phyloP scores from a whole-genome alignment of 2,888 invertebrate genomes.

The Entomobrya multifasciata region DNA sequence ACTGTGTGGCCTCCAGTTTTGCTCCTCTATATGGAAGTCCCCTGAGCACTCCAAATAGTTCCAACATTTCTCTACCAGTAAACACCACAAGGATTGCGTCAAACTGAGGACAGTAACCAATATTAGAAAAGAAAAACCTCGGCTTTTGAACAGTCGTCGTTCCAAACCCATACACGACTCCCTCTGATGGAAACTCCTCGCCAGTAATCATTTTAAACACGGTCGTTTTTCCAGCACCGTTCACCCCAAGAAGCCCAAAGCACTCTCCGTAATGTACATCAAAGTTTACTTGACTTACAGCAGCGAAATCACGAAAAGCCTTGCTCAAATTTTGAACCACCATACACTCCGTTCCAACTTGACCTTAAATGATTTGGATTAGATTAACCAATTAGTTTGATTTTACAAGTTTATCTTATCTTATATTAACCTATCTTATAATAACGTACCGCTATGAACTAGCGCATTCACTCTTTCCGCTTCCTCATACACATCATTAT shows the following conservation, averaged over 20 bases:
- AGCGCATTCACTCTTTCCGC: neutral
- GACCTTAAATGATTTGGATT: neutral
- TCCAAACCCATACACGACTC: slow-evolving; percentile 80
- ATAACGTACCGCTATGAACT: slow-evolving; percentile 6
- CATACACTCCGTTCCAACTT: slow-evolving; percentile 1
- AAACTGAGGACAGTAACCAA: slow-evolving; percentile 96
- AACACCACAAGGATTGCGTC: slow-evolving; percentile 90
- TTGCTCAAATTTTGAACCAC: slow-evolving; percentile 55
- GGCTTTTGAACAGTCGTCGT: neutral
- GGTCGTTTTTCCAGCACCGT: slow-evolving; percentile 82
- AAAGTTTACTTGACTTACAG: neutral
- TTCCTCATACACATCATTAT: slow-evolving; percentile 28
- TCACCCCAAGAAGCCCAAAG: slow-evolving; percentile 81
- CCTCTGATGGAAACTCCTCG: slow-evolving; percentile 81
- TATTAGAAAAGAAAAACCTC: no score
- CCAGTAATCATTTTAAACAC: slow-evolving; percentile 84
- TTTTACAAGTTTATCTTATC: no score
- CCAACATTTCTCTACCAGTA: slow-evolving; percentile 88
- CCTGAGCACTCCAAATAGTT: slow-evolving; percentile 87
- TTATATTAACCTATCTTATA: neutral
- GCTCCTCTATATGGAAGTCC: slow-evolving; percentile 84
- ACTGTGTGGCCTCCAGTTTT: slow-evolving; percentile 69
- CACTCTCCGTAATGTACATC: slow-evolving; percentile 5
- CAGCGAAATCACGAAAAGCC: neutral
- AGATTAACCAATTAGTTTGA: neutral